phyloP scores from a whole-genome alignment of 2,888 invertebrate species.

The Heliconius charithonia region DNA sequence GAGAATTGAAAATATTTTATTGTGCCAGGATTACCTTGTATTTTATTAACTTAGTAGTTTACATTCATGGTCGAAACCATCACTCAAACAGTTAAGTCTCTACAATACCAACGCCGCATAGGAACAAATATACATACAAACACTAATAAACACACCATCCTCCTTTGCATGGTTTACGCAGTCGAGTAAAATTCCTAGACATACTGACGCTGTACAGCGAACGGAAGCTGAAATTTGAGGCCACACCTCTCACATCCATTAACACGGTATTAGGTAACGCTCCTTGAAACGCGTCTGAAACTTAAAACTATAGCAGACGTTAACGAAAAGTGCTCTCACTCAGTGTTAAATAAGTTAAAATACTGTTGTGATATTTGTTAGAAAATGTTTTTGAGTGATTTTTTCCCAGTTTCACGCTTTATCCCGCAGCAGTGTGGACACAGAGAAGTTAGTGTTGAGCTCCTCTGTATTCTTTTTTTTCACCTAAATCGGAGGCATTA shows the following conservation, averaged over 20 bases:
- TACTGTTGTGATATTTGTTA: not conserved
- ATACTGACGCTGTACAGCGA: not conserved
- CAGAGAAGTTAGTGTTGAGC: not conserved
- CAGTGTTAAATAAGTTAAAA: constrained; percentile 5
- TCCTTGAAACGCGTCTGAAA: constrained; percentile 16
- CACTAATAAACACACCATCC: not conserved
- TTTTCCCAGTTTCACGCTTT: not conserved
- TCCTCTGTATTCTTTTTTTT: not conserved
- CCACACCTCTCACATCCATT: constrained; percentile 23
- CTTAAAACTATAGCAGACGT: constrained; percentile 14
- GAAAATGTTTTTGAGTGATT: not conserved
- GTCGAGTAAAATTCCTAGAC: not conserved
- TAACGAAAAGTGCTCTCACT: constrained; percentile 26
- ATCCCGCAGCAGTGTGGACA: not conserved
- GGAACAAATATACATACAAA: not conserved
- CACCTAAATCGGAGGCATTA: not conserved
- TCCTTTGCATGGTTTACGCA: not conserved
- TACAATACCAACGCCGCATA: too few species aligned
- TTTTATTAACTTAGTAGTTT: too few species aligned
- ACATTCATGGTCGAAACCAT: too few species aligned
- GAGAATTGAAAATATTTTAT: too few species aligned
- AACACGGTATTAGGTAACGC: constrained; percentile 23
- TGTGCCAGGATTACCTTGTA: too few species aligned
- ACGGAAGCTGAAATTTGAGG: constrained; percentile 24
- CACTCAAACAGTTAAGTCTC: too few species aligned